A percentile compares a stretch with the other conserved stretches of the same genome.
Evolutionary conservation across 2,888 invertebrate species (phyloP).

Genomic region (Anthophora plumipes): DNA sequence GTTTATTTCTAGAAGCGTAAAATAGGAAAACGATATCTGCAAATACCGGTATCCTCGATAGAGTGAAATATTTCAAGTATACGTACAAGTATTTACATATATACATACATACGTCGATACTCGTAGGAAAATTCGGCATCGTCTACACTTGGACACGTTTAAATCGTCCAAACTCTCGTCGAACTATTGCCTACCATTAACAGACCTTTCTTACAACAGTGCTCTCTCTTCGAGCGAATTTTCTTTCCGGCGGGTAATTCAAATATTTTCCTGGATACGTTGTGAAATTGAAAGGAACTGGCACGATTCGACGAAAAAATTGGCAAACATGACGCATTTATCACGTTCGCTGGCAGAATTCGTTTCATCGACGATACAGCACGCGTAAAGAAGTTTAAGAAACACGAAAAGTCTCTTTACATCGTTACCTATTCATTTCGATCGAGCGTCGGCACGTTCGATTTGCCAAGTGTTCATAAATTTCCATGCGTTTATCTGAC

Average conservation of each 20-base stretch:
- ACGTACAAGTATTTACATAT: too few species aligned
- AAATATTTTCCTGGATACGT: neutral
- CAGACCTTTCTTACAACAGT: neutral
- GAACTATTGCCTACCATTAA: too few species aligned
- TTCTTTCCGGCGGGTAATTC: too few species aligned
- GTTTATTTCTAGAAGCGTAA: constrained; percentile 15
- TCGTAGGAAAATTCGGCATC: constrained; percentile 19
- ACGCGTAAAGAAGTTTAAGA: too few species aligned
- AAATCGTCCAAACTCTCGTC: neutral
- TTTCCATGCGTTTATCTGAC: constrained; percentile 40
- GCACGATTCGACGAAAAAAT: neutral
- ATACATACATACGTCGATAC: too few species aligned
- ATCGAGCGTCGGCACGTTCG: constrained; percentile 16
- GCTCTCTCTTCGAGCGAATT: too few species aligned
- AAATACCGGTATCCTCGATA: constrained; percentile 13
- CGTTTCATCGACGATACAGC: neutral
- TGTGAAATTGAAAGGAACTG: neutral
- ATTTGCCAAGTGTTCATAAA: constrained; percentile 40
- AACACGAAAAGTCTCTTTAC: constrained; percentile 3
- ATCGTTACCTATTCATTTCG: constrained; percentile 29
- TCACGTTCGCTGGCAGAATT: neutral
- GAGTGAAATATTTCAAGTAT: constrained; percentile 27
- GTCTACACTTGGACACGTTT: neutral
- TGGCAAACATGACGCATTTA: neutral
- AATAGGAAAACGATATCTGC: constrained; percentile 4